Evolutionary conservation across 2,797 vertebrate genomes (phyloP).

Genomic region (Spea hammondii): DNA sequence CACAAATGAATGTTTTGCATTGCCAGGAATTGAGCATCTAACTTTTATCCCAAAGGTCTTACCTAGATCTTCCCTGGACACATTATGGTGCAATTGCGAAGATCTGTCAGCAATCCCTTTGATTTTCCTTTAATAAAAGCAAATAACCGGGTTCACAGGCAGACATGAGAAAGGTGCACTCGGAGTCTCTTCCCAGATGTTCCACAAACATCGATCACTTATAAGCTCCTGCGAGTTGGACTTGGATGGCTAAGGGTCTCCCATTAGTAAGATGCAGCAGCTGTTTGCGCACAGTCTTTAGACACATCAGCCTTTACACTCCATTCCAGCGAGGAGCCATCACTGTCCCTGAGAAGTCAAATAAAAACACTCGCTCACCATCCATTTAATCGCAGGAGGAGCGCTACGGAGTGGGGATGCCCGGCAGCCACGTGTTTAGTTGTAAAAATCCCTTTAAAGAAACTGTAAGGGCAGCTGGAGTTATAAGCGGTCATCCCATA

Average conservation of each 20-base stretch:
- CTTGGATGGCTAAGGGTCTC: not conserved
- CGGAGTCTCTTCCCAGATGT: not conserved
- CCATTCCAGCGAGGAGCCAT: constrained; percentile 12
- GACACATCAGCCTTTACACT: not conserved
- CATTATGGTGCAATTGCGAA: not conserved
- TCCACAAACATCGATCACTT: not conserved
- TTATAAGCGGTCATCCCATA: constrained; percentile 10
- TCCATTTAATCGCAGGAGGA: not conserved
- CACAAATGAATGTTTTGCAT: too few relatives aligned
- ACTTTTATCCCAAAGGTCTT: not conserved
- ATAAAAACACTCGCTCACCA: not conserved
- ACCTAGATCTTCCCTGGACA: constrained; percentile 29
- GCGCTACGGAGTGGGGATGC: not conserved
- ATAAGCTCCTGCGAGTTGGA: not conserved
- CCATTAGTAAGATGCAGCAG: not conserved
- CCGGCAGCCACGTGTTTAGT: constrained; percentile 40
- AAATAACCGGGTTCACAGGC: too few relatives aligned
- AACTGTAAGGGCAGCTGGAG: constrained; percentile 5
- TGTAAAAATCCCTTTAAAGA: constrained; percentile 20
- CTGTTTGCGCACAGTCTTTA: not conserved
- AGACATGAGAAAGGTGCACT: not conserved
- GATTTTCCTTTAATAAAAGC: too few relatives aligned
- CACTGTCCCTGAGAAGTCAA: constrained; percentile 24
- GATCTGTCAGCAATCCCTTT: constrained; percentile 8
- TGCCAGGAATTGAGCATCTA: too few relatives aligned